phyloP scores from a whole-genome alignment of 2,888 invertebrate genomes.

The Craniophora ligustri region DNA sequence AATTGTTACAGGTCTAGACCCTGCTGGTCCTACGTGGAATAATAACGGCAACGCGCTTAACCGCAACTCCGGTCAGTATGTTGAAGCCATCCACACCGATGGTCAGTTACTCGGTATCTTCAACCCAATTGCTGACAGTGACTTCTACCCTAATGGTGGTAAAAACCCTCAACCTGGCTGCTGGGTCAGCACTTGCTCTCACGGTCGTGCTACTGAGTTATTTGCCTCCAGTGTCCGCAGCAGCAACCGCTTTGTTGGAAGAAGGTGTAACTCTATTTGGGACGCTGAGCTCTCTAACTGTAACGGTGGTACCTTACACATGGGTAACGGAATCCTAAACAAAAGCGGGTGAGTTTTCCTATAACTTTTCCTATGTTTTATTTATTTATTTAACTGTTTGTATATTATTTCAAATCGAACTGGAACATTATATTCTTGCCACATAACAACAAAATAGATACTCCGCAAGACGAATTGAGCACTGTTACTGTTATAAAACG shows the following conservation, averaged over 20 bases:
- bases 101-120: slow-evolving; percentile 68
- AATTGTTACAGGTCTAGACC: slow-evolving; percentile 65
- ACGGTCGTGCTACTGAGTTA: slow-evolving; percentile 65
- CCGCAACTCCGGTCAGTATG: slow-evolving; percentile 62
- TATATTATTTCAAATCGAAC: too few species aligned
- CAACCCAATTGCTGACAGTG: slow-evolving; percentile 59
- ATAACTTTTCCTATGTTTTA: too few species aligned
- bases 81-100: slow-evolving; percentile 75
- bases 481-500: too few species aligned
- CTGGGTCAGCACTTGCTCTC: slow-evolving; percentile 68
- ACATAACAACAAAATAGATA: too few species aligned
- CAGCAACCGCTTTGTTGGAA: slow-evolving; percentile 65
- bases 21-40: slow-evolving; percentile 70
- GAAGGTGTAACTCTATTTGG: slow-evolving; percentile 57
- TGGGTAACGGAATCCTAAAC: slow-evolving; percentile 65
- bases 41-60: slow-evolving; percentile 59
- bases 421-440: too few species aligned
- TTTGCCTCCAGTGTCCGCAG: slow-evolving; percentile 67
- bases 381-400: too few species aligned
- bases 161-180: slow-evolving; percentile 74
- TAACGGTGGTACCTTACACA: slow-evolving; percentile 56
- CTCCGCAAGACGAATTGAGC: too few species aligned
- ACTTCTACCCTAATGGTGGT: slow-evolving; percentile 77
- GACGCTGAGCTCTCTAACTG: slow-evolving; percentile 61
- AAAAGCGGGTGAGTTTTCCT: slow-evolving; percentile 70